Conservation (phyloP, 2,113 vertebrate species). For the Myxocyprinus asiaticus region DNA sequence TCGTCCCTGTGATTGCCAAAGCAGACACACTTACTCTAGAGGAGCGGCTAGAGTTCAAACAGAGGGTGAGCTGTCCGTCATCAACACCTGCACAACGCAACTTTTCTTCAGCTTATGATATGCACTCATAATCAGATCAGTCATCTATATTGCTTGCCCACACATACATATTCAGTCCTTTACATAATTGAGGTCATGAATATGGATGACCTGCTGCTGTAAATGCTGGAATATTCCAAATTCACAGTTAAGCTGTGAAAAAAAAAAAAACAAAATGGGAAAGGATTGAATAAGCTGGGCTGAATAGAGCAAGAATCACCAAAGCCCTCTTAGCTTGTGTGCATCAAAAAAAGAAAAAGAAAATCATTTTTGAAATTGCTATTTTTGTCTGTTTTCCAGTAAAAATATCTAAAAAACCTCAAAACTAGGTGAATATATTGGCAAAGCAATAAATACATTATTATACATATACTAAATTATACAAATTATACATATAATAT, state of each 20-base stretch:
- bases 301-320: constrained; percentile 12
- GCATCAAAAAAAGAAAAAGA: too few relatives aligned
- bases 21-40: constrained; percentile 87
- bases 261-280: background rate
- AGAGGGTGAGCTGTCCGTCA: constrained; percentile 74
- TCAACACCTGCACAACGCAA: background rate
- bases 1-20: constrained; percentile 88
- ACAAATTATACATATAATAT: too few relatives aligned
- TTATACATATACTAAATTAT: too few relatives aligned
- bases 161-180: background rate
- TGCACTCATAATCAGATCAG: background rate
- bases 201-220: constrained; percentile 34
- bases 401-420: too few relatives aligned
- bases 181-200: constrained; percentile 46
- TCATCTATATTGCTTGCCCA: background rate
- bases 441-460: too few relatives aligned
- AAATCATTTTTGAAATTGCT: too few relatives aligned
- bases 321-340: constrained; percentile 17
- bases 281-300: constrained; percentile 18
- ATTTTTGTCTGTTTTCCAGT: too few relatives aligned
- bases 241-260: constrained; percentile 37
- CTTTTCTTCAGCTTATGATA: background rate
- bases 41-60: constrained; percentile 85
- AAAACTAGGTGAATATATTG: too few relatives aligned
- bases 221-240: constrained; percentile 32